Evolutionary conservation across 1,140 invertebrate genomes (phyloP).

Genomic region (Diprion similis): DNA sequence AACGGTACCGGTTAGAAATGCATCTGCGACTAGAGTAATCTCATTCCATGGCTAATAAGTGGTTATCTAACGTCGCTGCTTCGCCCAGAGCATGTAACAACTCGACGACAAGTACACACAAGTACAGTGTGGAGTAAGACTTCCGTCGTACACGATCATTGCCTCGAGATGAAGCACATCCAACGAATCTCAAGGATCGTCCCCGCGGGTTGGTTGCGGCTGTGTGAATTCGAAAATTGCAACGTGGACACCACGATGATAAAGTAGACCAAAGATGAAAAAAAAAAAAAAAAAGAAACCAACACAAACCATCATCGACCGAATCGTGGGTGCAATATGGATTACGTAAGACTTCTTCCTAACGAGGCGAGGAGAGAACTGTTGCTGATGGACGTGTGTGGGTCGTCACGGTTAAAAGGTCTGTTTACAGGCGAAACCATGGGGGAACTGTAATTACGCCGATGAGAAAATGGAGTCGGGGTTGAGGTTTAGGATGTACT

Average conservation of each 20-base stretch:
- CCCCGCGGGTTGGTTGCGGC: too few relatives aligned
- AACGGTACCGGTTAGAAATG: neutral
- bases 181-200: too few relatives aligned
- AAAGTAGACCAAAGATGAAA: too few relatives aligned
- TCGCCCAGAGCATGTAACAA: too few relatives aligned
- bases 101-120: too few relatives aligned
- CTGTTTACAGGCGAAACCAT: neutral
- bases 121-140: neutral
- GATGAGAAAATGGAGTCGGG: neutral
- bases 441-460: neutral
- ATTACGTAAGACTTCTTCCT: neutral
- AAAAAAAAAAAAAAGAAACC: too few relatives aligned
- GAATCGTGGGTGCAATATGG: neutral
- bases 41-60: slow-evolving; percentile 1
- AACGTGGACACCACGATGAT: too few relatives aligned
- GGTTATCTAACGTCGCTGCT: neutral
- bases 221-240: too few relatives aligned
- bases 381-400: neutral
- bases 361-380: slow-evolving; percentile 1
- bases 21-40: neutral
- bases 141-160: neutral
- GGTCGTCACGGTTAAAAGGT: slow-evolving; percentile 5
- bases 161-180: too few relatives aligned
- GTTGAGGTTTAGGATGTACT: neutral
- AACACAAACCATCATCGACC: neutral